phyloP scores from a whole-genome alignment of 2,113 vertebrate species.

The Nettapus auritus region DNA sequence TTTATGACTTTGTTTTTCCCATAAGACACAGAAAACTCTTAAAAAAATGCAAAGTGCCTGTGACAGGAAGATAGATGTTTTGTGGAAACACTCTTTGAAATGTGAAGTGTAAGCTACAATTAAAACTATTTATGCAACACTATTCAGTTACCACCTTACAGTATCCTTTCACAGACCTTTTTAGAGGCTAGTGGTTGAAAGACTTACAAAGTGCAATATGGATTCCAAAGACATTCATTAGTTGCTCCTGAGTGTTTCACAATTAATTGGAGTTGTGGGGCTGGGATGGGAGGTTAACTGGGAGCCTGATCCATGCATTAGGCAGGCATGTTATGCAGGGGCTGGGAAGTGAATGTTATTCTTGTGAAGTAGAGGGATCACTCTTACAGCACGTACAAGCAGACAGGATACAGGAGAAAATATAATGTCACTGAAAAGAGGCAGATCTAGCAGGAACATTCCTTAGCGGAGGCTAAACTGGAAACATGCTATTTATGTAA shows the following conservation, averaged over 20 bases:
- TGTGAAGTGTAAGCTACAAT: neutral
- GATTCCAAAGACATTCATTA: neutral
- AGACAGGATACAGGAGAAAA: neutral
- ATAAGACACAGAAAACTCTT: neutral
- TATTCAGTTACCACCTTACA: neutral
- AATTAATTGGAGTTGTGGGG: neutral
- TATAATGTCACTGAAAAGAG: no score
- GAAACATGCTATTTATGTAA: neutral
- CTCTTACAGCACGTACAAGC: neutral
- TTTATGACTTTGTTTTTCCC: neutral
- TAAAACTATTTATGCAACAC: neutral
- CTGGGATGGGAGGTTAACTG: neutral
- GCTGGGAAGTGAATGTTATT: neutral
- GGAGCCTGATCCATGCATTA: neutral
- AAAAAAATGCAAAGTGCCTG: neutral
- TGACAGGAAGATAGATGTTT: neutral
- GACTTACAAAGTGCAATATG: neutral
- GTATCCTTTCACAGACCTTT: neutral
- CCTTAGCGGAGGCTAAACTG: neutral
- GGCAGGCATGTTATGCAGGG: neutral
- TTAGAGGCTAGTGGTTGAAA: neutral
- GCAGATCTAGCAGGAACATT: neutral
- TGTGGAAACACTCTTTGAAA: neutral
- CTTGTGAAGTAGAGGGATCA: neutral
- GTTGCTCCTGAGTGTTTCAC: neutral